Evolutionary conservation across 2,888 invertebrate genomes (phyloP).

Genomic region (Creontiades dilutus): DNA sequence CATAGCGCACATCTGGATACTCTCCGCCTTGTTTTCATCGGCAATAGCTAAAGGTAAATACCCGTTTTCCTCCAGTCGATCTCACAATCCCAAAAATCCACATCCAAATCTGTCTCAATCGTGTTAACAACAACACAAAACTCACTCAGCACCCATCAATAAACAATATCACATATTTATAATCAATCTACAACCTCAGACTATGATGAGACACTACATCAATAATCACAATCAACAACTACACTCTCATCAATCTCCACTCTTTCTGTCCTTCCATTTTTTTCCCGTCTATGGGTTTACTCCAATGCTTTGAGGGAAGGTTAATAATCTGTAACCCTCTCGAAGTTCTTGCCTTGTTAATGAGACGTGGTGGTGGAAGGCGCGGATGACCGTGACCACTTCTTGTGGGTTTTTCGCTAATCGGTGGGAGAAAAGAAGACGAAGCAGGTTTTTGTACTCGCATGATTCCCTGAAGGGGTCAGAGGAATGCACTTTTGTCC

Average conservation of each 20-base stretch:
- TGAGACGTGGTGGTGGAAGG: constrained; percentile 37
- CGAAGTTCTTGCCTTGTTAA: constrained; percentile 35
- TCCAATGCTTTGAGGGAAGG: constrained; percentile 34
- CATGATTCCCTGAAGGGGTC: constrained; percentile 27
- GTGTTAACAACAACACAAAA: not conserved
- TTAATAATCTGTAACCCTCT: constrained; percentile 39
- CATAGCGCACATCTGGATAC: constrained; percentile 69
- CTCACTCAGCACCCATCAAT: not conserved
- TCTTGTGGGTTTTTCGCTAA: constrained; percentile 45
- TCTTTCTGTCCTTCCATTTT: not conserved
- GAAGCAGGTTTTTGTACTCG: constrained; percentile 36
- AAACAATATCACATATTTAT: not conserved
- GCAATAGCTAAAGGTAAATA: constrained; percentile 57
- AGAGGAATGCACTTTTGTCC: constrained; percentile 42
- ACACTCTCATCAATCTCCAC: constrained; percentile 5
- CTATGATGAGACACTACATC: not conserved
- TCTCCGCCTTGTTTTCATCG: constrained; percentile 52
- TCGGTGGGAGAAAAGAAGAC: constrained; percentile 41
- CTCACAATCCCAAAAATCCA: not conserved
- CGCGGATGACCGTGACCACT: constrained; percentile 48
- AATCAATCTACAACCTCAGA: not conserved
- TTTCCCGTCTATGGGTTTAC: not conserved
- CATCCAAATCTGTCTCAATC: not conserved
- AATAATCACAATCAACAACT: not conserved
- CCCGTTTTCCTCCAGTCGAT: not conserved